Base-by-base conservation (phyloP, 53 echinoderm and acorn worm species). In the Hippasteria phrygiana region DNA sequence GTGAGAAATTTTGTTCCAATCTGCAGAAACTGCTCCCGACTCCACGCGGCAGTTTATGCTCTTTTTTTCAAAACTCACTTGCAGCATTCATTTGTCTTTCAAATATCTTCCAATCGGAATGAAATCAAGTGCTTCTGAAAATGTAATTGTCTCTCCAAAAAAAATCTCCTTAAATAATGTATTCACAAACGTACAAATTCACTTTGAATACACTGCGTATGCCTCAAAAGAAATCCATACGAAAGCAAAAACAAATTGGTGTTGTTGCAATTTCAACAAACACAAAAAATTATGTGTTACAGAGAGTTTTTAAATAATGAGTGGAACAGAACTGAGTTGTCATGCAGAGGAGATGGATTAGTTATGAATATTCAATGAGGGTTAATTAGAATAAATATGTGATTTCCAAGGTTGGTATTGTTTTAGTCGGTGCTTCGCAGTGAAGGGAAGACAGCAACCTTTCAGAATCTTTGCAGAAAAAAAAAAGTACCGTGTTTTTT, bases 261-360 rank as follows among this genome's bases (percentile, higher is more conserved):
- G 5, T 1, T 20, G 59, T 1, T 20, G 59, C 59, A 59, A 59
- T 59, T 22, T 59, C 26, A 22, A 59, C 24, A 59, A 24, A 26
- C n/a, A 24, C 59, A 26, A 59, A n/a, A 59, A 59, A 17, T 59
- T 2, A 59, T 14, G n/a, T n/a, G 59, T 59, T 24, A 59, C 18
- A 76, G 13, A 76, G n/a, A 76, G 32, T 17, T 40, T 43, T 16
- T 16, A 73, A 2, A 43, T 34, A 47, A 66, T 65, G 65, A 83
- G 50, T 47, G 83, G 43, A 65, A 67, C 83, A 65, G 66, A 83
- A 83, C 45, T 85, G 47, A 51, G 22, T 70, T 85, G 56, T 69
- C 85, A 85, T 85, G 81, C 81, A 81, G 18, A 85, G 85, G 85
- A 71, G 33, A 85, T 71, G 85, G 85, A 85, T 85, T 85, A 85